Conservation (phyloP, 2,797 vertebrate genomes). For the Acrocephalus scirpaceus region DNA sequence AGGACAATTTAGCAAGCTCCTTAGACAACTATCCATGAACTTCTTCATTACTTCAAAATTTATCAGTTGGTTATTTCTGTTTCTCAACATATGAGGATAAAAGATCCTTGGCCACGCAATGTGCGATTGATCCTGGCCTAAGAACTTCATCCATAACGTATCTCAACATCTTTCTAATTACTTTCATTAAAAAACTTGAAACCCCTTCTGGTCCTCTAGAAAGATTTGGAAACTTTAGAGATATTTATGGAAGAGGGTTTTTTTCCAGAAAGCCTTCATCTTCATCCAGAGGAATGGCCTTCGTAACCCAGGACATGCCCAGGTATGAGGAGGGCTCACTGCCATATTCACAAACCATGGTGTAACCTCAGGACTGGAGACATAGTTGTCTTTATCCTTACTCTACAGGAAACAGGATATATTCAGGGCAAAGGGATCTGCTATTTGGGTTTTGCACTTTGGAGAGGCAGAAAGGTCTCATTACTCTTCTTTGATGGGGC, state of each 20-base stretch:
- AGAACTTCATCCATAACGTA: neutral
- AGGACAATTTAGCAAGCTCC: neutral
- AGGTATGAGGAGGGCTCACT: neutral
- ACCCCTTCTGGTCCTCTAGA: neutral
- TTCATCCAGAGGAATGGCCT: neutral
- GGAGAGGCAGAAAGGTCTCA: neutral
- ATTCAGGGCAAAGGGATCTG: neutral
- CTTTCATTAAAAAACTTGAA: neutral
- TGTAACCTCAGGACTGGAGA: neutral
- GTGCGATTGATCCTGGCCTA: neutral
- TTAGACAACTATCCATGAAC: neutral
- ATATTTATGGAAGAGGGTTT: neutral
- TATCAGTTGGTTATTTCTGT: neutral
- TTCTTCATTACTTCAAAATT: neutral
- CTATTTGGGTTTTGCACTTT: neutral
- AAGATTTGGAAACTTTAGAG: neutral
- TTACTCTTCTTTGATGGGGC: neutral
- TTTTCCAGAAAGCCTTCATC: neutral
- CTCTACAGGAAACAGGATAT: neutral
- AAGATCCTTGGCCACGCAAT: neutral
- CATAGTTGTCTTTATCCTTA: neutral
- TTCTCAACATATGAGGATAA: neutral
- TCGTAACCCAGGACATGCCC: neutral
- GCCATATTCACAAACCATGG: neutral
- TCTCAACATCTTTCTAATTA: neutral